These are phyloP conservation scores for Nettapus auritus DNA, from an alignment of 2,113 vertebrate genomes.

Conservation along the genomic window DNA sequence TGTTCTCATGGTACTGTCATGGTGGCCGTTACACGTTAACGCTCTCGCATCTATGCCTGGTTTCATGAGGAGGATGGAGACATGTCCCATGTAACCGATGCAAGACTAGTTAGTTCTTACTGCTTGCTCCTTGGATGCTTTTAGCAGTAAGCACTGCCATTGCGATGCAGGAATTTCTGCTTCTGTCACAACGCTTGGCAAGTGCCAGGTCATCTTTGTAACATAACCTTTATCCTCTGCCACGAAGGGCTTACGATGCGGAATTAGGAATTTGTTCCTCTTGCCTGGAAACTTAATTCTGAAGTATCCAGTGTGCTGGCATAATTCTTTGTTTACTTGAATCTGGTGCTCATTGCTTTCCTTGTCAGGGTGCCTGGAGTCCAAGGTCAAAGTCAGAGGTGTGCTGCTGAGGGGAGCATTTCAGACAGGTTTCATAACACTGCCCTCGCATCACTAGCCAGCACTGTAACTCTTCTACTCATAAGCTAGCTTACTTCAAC, in stretches of 20 bases:
- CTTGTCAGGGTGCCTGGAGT: not conserved
- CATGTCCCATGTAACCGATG: not conserved
- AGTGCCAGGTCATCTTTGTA: not conserved
- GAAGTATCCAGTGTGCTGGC: not conserved
- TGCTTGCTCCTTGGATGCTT: not conserved
- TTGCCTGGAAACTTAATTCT: not conserved
- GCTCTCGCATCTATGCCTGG: too few species aligned
- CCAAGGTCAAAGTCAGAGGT: not conserved
- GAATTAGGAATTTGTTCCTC: not conserved
- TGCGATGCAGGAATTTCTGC: not conserved
- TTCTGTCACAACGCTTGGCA: not conserved
- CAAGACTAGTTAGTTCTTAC: not conserved
- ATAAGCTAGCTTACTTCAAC: not conserved
- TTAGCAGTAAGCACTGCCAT: not conserved
- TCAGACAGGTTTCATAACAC: not conserved
- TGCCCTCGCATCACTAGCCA: not conserved
- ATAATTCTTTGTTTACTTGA: not conserved
- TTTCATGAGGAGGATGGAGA: not conserved
- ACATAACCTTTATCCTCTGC: not conserved
- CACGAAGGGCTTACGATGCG: not conserved
- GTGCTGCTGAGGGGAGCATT: not conserved
- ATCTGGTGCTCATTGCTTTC: not conserved
- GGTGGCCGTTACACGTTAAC: too few species aligned
- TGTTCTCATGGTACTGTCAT: too few species aligned
- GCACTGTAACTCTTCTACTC: not conserved